Evolutionary conservation across 2,113 vertebrate species (phyloP), one percentile per base, ranked within the genome.

Genomic region (Myotis davidii): DNA sequence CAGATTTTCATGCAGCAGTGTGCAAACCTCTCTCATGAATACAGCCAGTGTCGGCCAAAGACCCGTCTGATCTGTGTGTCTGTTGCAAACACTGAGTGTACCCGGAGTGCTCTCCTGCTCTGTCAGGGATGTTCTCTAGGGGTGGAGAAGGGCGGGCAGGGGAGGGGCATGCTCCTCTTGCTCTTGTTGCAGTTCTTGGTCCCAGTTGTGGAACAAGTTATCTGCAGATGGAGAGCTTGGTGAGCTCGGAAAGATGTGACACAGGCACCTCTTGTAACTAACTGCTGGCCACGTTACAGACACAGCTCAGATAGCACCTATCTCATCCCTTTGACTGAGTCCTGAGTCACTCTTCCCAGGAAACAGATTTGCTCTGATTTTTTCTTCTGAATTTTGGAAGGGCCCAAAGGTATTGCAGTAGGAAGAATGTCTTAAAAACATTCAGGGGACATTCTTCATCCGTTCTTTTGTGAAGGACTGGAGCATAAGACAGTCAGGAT

Each of bases 311-410:
- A 42, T 34, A 67, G 2, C 1, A 7, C 29, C 39, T n/a, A 13
- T 32, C 16, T 7, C 78, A 20, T 34, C 9, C 8, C 78, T 67
- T 56, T 59, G 29, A 20, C 6, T 21, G 1, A 81, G 74, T 50
- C 52, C 48, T 56, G 2, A 2, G 23, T 56, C n/a, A 37, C 27
- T 89, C 13, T 89, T 74, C 48, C 67, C n/a, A 54, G 16, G 32
- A 56, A 45, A n/a, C 25, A 65, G 88, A 72, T 64, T 37, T 42
- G 34, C 32, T 42, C 50, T 94, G 76, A 65, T 18, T 42, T 81
- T 92, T 37, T 81, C 59, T 92, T 73, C 34, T 87, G 72, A 56
- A 56, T 25, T 70, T 96, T 76, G 45, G 54, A 70, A 73, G 29
- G 48, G 32, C 25, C 25, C 72, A 34, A 20, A 50, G 17, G 14